A percentile compares a stretch with the other conserved stretches of the same genome.
Evolutionary conservation across 2,797 vertebrate genomes (phyloP).

Genomic region (Sylvilagus floridanus): DNA sequence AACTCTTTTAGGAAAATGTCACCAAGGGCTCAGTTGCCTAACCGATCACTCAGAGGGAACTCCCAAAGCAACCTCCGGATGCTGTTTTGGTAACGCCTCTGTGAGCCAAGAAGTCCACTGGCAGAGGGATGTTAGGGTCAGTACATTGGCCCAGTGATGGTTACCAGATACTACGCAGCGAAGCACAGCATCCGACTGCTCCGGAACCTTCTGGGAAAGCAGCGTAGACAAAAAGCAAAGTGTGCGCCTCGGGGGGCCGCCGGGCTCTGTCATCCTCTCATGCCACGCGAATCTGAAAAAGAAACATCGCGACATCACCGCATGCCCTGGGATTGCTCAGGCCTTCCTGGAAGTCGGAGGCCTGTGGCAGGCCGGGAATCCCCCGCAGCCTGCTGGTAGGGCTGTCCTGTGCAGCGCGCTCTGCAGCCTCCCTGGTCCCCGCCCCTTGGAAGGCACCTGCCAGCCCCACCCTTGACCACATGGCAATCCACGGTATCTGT

Average conservation of each 20-base stretch:
- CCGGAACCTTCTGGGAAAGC: slow-evolving; percentile 80
- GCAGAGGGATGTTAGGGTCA: background rate
- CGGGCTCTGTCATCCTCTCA: slow-evolving; percentile 67
- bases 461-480: too few species aligned
- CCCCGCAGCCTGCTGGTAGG: background rate
- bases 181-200: slow-evolving; percentile 73
- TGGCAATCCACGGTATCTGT: background rate
- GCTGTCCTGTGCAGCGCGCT: background rate
- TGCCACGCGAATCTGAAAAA: slow-evolving; percentile 74
- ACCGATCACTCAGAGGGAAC: background rate
- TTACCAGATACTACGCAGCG: slow-evolving; percentile 82
- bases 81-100: background rate
- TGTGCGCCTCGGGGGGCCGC: background rate
- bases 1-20: background rate
- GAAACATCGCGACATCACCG: slow-evolving; percentile 2
- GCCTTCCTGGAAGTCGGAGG: background rate
- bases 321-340: background rate
- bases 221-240: slow-evolving; percentile 76
- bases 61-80: slow-evolving; percentile 34
- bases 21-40: background rate
- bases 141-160: background rate
- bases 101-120: background rate
- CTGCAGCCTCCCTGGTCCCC: background rate
- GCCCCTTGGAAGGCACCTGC: background rate
- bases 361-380: too few species aligned